Base-by-base conservation (phyloP, 1,140 invertebrate species). In the Reticulitermes speratus region DNA sequence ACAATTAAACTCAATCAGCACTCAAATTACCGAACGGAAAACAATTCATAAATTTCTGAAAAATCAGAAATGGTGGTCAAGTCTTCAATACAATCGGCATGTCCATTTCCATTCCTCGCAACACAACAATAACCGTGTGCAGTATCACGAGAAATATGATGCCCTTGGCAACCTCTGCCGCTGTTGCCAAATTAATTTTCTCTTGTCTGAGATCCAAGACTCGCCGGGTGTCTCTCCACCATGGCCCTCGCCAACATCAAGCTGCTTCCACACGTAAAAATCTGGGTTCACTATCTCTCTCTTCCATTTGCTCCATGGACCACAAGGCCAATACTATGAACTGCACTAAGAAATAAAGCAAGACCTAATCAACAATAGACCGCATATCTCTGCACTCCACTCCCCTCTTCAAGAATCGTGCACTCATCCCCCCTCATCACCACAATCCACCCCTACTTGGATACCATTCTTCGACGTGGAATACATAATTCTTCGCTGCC, bases 291-390 rank as follows among this genome's bases (percentile, higher is more conserved):
- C 9, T 21, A 8, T 65, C 59, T 65, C 59, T 59, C 3, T 65
- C 59, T 65, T n/a, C 25, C 21, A 2, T 65, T 7, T 8, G 19
- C 21, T n/a, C 25, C 21, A 8, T 25, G 59, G 59, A 25, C 59
- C 59, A 65, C 59, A 65, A 65, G 59, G 59, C 59, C 59, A 65
- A 65, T 65, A 9, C 25, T 75, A 75, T 30, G 19, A 75, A 75
- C 25, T n/a, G 65, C 9, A 30, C 65, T 8, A 30, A 75, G 25
- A 75, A 75, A 75, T 75, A 75, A 75, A 75, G 65, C 65, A 75
- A 75, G 65, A 75, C n/a, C 65, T 75, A 75, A 75, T 30, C 25
- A 75, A 75, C 65, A 75, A 75, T 75, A 75, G n/a, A 75, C 52
- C 52, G 19, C 65, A 75, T 75, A 75, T 30, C n/a, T 75, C n/a